These are phyloP conservation scores for Turritopsis dohrnii DNA, from an alignment of 30 jellyfish, hydroid and myxozoan genomes.

Conservation along the genomic window DNA sequence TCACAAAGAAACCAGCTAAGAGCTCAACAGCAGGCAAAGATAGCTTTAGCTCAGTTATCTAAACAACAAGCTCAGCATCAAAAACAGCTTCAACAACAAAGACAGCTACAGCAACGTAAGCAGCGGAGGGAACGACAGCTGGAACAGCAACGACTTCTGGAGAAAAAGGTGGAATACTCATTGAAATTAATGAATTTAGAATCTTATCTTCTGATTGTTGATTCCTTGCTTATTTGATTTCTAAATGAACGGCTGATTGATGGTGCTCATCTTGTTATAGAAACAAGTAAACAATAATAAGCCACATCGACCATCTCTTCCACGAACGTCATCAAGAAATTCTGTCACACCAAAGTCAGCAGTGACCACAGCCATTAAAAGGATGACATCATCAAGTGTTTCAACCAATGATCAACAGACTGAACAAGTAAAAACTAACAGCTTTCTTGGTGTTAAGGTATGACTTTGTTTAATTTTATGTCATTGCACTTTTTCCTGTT, in stretches of 20 bases:
- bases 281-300: not conserved
- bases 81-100: slow-evolving; percentile 13
- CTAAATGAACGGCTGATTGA: not conserved
- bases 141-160: not conserved
- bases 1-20: slow-evolving; percentile 3
- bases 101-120: slow-evolving; percentile 21
- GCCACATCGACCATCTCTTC: not conserved
- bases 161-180: not conserved
- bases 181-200: too few relatives aligned
- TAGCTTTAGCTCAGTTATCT: not conserved
- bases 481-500: not conserved
- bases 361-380: not conserved
- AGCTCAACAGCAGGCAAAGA: slow-evolving; percentile 14
- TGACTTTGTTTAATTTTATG: not conserved
- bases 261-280: not conserved
- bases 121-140: not conserved
- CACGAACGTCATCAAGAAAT: slow-evolving; percentile 12
- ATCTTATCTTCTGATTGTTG: too few relatives aligned
- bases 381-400: slow-evolving; percentile 13
- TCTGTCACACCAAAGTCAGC: not conserved
- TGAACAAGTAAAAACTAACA: slow-evolving; percentile 43
- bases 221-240: too few relatives aligned
- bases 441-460: slow-evolving; percentile 69
- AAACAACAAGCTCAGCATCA: slow-evolving; percentile 9
- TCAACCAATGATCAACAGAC: slow-evolving; percentile 24